phyloP scores from a whole-genome alignment of 2,113 vertebrate species.

The Zosterops lateralis region DNA sequence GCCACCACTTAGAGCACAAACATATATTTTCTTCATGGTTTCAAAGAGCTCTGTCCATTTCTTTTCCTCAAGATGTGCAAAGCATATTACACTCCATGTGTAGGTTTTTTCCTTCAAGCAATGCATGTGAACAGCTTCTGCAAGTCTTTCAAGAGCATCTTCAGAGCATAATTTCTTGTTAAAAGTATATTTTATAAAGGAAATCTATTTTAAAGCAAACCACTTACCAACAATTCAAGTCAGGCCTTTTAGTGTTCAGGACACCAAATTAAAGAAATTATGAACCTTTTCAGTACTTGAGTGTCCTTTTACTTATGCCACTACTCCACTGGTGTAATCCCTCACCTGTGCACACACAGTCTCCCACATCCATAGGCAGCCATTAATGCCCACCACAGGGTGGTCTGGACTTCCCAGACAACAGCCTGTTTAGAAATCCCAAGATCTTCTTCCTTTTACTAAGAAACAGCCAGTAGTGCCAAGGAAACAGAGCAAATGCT shows the following conservation, averaged over 20 bases:
- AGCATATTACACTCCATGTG: background rate
- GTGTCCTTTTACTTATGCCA: background rate
- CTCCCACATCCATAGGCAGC: background rate
- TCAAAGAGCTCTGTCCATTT: background rate
- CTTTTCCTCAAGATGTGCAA: background rate
- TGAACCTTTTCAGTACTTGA: accelerated
- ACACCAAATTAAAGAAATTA: background rate
- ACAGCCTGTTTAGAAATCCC: background rate
- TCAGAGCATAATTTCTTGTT: background rate
- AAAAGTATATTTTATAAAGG: background rate
- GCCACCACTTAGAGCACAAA: background rate
- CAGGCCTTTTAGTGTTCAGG: background rate
- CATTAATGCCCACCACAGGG: background rate
- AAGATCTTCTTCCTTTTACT: background rate
- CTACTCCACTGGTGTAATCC: no score
- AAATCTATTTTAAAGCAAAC: background rate
- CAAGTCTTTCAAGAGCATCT: background rate
- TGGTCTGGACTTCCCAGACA: background rate
- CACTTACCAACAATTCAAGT: background rate
- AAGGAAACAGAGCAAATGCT: background rate
- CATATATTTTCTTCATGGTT: background rate
- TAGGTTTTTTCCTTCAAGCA: background rate
- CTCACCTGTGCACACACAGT: background rate
- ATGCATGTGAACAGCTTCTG: background rate
- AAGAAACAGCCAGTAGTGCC: background rate